phyloP scores from a whole-genome alignment of 2,888 invertebrate genomes.

The Drosophila basisetae region DNA sequence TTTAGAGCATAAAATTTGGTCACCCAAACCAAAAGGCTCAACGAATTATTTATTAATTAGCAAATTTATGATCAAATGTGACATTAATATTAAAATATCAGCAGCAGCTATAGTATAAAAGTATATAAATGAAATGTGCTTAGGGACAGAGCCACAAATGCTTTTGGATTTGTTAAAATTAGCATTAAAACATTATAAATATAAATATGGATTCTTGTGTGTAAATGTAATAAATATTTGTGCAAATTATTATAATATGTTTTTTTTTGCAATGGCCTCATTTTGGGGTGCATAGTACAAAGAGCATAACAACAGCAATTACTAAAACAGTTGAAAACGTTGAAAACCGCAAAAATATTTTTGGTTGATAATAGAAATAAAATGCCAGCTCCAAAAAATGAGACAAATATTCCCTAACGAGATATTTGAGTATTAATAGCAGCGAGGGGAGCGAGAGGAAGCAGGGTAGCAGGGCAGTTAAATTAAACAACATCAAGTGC shows the following conservation, averaged over 20 bases:
- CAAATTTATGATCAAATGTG: slow-evolving; percentile 83
- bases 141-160: slow-evolving; percentile 41
- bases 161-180: slow-evolving; percentile 75
- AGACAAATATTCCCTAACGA: slow-evolving; percentile 43
- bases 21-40: slow-evolving; percentile 23
- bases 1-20: slow-evolving; percentile 11
- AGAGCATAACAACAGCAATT: slow-evolving; percentile 55
- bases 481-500: slow-evolving; percentile 69
- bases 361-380: slow-evolving; percentile 42
- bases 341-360: slow-evolving; percentile 71
- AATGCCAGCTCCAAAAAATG: slow-evolving; percentile 37
- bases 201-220: slow-evolving; percentile 22
- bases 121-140: slow-evolving; percentile 43
- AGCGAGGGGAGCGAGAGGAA: not conserved
- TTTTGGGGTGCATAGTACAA: slow-evolving; percentile 51
- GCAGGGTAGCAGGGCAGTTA: slow-evolving; percentile 20
- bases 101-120: slow-evolving; percentile 72
- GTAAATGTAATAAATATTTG: slow-evolving; percentile 68
- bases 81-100: slow-evolving; percentile 83
- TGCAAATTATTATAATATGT: slow-evolving; percentile 73
- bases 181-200: slow-evolving; percentile 83
- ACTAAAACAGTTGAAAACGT: slow-evolving; percentile 72
- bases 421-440: slow-evolving; percentile 17
- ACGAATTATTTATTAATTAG: slow-evolving; percentile 73
- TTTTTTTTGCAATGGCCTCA: slow-evolving; percentile 32